A percentile compares a stretch with the other conserved stretches of the same genome.
phyloP scores from a whole-genome alignment of 2,797 vertebrate species.

The Rhincodon typus region DNA sequence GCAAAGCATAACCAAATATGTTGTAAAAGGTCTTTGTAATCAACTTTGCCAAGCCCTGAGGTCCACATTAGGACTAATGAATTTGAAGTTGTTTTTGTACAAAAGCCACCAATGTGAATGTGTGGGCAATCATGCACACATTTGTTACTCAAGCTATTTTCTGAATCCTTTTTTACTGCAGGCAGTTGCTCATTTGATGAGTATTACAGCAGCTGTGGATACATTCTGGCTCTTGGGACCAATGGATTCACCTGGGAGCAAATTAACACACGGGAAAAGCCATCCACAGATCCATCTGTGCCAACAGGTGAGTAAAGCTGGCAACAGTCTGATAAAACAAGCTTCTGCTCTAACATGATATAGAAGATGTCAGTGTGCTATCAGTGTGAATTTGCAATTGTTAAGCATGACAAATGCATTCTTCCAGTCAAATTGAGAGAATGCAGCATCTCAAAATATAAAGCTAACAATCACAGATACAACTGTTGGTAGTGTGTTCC shows the following conservation, averaged over 20 bases:
- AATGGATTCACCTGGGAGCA: slow-evolving; percentile 96
- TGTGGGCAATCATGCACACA: slow-evolving; percentile 59
- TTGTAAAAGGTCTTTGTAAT: neutral
- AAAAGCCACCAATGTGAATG: slow-evolving; percentile 58
- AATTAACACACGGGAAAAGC: slow-evolving; percentile 94
- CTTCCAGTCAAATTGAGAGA: neutral
- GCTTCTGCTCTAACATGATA: neutral
- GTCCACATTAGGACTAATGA: slow-evolving; percentile 59
- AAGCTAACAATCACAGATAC: neutral
- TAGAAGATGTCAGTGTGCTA: neutral
- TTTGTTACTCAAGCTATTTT: slow-evolving; percentile 46
- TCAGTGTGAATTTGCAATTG: neutral
- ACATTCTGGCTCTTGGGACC: slow-evolving; percentile 86
- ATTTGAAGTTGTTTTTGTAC: slow-evolving; percentile 53
- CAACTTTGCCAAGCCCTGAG: slow-evolving; percentile 43
- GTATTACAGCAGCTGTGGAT: slow-evolving; percentile 87
- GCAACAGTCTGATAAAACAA: neutral
- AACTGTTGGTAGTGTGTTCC: neutral
- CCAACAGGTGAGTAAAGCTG: slow-evolving; percentile 70
- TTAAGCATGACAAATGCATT: neutral
- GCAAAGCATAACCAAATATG: slow-evolving; percentile 1
- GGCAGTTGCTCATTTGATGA: slow-evolving; percentile 90
- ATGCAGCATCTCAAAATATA: neutral
- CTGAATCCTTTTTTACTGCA: slow-evolving; percentile 46
- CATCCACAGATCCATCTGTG: slow-evolving; percentile 77